Base-by-base conservation (phyloP, 2,113 vertebrate species). In the Sterna hirundo region DNA sequence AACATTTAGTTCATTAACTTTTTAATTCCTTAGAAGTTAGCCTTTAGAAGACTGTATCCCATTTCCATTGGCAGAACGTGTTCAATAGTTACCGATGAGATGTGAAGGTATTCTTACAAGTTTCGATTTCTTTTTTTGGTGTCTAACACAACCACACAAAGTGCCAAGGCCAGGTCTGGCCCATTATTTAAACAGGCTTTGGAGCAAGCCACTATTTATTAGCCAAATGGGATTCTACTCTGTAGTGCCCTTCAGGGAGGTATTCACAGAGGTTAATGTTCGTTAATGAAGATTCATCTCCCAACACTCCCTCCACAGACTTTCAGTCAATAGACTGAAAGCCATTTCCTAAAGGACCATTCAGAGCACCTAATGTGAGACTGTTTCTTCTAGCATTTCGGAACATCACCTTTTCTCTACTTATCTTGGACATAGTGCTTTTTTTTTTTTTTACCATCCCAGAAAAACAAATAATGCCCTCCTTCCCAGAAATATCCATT, bases 261-360 rank as follows among this genome's bases (percentile, higher is more conserved):
- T 55, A 81, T 62, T 78, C 65, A 85, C 23, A 72, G 57, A 93
- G 23, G 81, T 82, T 62, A 82, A 70, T 66, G 69, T 68, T 93
- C 86, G 72, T 55, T 84, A 64, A 89, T 23, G 89, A 95, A 94
- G 89, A 93, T 68, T 69, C 77, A 96, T 95, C 91, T 91, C 78
- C 94, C 81, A 90, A 51, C 61, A 61, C 57, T 87, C 74, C 72
- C 47, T 84, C 75, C 77, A 44, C 38, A 46, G 64, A 22, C 42
- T 66, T 46, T 34, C 64, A 66, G 84, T 96, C 72, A 95, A 84
- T 5, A 93, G 74, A 75, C 54, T 64, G 77, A 91, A 91, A 82
- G 18, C 23, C 57, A 52, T 89, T 94, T 95, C 61, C 84, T 89
- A 91, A 87, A 94, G 65, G 57, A 87, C 69, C 44, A 36, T 64